Evolutionary conservation across 2,888 invertebrate species (phyloP).

Genomic region (Mystacides longicornis): DNA sequence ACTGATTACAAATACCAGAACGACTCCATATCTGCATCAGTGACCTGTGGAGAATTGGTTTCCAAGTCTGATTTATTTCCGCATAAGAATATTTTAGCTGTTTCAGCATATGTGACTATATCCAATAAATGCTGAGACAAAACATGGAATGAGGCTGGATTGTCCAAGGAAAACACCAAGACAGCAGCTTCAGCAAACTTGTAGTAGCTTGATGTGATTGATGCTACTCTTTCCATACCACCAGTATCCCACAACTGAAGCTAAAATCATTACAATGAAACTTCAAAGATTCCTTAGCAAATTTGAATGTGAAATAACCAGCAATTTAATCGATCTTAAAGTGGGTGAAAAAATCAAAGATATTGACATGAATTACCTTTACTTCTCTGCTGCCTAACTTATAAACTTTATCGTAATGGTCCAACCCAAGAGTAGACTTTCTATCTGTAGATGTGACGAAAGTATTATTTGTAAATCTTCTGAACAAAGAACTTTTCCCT

Average conservation of each 20-base stretch:
- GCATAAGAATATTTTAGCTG: slow-evolving; percentile 90
- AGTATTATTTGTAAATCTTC: slow-evolving; percentile 84
- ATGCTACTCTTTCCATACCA: slow-evolving; percentile 93
- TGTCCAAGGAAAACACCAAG: slow-evolving; percentile 83
- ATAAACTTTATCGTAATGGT: slow-evolving; percentile 81
- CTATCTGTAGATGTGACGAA: slow-evolving; percentile 77
- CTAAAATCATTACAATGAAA: slow-evolving; percentile 47
- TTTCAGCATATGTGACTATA: slow-evolving; percentile 89
- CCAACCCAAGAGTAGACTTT: slow-evolving; percentile 83
- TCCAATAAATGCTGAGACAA: slow-evolving; percentile 88
- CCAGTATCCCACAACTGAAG: slow-evolving; percentile 95
- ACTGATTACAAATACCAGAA: slow-evolving; percentile 73
- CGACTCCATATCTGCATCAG: slow-evolving; percentile 79
- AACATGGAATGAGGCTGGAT: slow-evolving; percentile 86
- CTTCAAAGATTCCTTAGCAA: too few relatives aligned
- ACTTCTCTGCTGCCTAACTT: slow-evolving; percentile 67
- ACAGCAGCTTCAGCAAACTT: slow-evolving; percentile 94
- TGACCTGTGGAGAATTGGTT: slow-evolving; percentile 65
- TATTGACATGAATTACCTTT: too few relatives aligned
- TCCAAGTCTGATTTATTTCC: slow-evolving; percentile 86
- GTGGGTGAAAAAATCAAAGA: too few relatives aligned
- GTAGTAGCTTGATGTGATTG: slow-evolving; percentile 91
- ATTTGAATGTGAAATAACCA: too few relatives aligned
- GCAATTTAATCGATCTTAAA: too few relatives aligned
- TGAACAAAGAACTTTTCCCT: slow-evolving; percentile 88